Conservation (phyloP, 2,113 vertebrate genomes). For the Beaufortia kweichowensis region DNA sequence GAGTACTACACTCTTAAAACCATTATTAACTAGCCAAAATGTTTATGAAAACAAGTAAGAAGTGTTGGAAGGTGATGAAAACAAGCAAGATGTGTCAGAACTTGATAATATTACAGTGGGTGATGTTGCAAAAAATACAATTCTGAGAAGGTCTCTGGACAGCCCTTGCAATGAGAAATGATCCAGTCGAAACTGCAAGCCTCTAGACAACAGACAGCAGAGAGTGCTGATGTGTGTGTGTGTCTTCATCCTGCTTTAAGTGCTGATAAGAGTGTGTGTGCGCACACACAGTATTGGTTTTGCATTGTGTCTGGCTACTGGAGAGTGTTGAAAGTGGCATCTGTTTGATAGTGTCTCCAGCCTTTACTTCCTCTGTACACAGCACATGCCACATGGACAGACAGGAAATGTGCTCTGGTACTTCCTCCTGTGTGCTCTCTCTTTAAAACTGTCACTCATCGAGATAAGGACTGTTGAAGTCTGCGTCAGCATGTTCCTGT, state of each 20-base stretch:
- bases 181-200: slow-evolving; percentile 6
- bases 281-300: slow-evolving; percentile 4
- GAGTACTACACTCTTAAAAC: too few relatives aligned
- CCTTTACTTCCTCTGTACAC: slow-evolving; percentile 4
- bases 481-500: background rate
- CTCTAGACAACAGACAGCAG: slow-evolving; percentile 40
- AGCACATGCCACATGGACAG: slow-evolving; percentile 13
- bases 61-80: too few relatives aligned
- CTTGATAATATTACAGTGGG: too few relatives aligned
- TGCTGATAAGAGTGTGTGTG: slow-evolving; percentile 2
- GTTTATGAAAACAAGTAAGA: too few relatives aligned
- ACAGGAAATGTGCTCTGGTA: slow-evolving; percentile 30
- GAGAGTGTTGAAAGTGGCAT: slow-evolving; percentile 12
- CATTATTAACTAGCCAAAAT: too few relatives aligned
- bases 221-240: slow-evolving; percentile 34
- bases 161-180: slow-evolving; percentile 6
- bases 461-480: slow-evolving; percentile 31
- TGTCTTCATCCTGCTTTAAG: slow-evolving; percentile 10
- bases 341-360: slow-evolving; percentile 11
- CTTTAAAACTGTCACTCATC: background rate
- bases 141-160: slow-evolving; percentile 4
- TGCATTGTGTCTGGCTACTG: slow-evolving; percentile 34
- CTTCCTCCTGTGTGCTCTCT: slow-evolving; percentile 22
- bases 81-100: too few relatives aligned
- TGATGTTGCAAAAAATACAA: background rate